Base-by-base conservation (phyloP, 2,888 invertebrate species). In the Hypercompe scribonia region DNA sequence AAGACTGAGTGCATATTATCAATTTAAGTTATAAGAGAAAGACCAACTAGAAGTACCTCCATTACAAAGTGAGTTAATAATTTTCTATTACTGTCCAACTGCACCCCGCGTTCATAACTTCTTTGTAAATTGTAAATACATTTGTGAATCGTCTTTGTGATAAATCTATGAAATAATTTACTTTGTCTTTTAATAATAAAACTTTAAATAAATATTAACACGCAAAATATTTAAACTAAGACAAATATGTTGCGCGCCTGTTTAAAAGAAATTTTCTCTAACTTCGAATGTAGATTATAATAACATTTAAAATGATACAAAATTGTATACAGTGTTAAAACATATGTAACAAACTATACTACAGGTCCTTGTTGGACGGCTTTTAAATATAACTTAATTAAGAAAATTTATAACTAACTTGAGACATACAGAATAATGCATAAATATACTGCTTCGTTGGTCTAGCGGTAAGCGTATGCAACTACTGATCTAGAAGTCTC, bases 1-100 rank as follows among this genome's bases (percentile, higher is more conserved):
- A 76, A 69, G 65, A 63, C 54, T 39, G 54, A 34, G 36, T 68
- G 68, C 61, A 18, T 74, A 33, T 50, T 70, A 76, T 72, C 75
- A 72, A 75, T 78, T 72, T 70, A 75, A 75, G 65, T 71, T 73
- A 65, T 21, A 39, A 21, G 39, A 39, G 18, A 67, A 76, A 80
- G 71, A 74, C 71, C 65, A 64, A 36, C 63, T 61, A 66, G 46
- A 68, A 64, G 50, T 65, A 34, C 2, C 24, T 50, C 21, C 21
- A 31, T 39, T 69, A 68, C 68, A 34, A 31, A 66, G 42, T 31
- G 46, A 24, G 21, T 28, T 28, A 64, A 24, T 61, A 54, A 42
- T 66, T 75, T 65, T 73, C 64, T 65, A 70, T 72, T 46, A 50
- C 33, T 33, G 72, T 28, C n/a, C 46, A 46, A 13, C 39, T 5